A percentile compares a stretch with the other conserved stretches of the same genome.
phyloP scores from a whole-genome alignment of 2,797 vertebrate species.

The Thripadectes ignobilis region DNA sequence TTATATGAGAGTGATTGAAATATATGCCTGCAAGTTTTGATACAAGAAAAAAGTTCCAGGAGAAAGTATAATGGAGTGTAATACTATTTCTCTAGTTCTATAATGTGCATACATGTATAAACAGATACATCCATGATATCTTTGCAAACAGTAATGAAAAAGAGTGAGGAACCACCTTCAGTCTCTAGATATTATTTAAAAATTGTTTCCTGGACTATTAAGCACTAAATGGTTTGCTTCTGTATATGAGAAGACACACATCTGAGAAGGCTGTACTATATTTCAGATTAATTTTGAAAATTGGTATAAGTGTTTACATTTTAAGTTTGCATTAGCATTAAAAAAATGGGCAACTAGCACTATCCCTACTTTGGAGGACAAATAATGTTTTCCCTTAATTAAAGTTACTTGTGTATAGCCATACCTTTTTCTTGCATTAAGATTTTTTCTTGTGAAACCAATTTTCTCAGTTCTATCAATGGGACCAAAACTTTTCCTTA shows the following conservation, averaged over 20 bases:
- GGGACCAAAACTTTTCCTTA: not conserved
- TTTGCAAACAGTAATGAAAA: not conserved
- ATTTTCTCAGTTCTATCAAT: not conserved
- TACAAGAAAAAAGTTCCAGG: not conserved
- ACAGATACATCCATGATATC: not conserved
- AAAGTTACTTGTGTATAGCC: not conserved
- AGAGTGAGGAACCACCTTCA: not conserved
- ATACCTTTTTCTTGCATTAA: not conserved
- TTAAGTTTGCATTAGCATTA: not conserved
- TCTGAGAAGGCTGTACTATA: not conserved
- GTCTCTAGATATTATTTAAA: not conserved
- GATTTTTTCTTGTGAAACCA: not conserved
- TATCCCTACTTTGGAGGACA: not conserved
- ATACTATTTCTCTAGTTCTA: not conserved
- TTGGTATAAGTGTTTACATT: not conserved
- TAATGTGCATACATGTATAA: not conserved
- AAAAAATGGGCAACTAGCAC: not conserved
- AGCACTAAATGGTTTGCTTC: not conserved
- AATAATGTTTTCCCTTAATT: not conserved
- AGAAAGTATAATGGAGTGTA: not conserved
- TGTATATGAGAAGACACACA: not conserved
- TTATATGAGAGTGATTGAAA: not conserved
- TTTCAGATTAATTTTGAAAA: not conserved
- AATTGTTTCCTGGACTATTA: not conserved
- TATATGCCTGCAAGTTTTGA: not conserved